Evolutionary conservation across 2,113 vertebrate species (phyloP).

Genomic region (Triplophysa tibetana): DNA sequence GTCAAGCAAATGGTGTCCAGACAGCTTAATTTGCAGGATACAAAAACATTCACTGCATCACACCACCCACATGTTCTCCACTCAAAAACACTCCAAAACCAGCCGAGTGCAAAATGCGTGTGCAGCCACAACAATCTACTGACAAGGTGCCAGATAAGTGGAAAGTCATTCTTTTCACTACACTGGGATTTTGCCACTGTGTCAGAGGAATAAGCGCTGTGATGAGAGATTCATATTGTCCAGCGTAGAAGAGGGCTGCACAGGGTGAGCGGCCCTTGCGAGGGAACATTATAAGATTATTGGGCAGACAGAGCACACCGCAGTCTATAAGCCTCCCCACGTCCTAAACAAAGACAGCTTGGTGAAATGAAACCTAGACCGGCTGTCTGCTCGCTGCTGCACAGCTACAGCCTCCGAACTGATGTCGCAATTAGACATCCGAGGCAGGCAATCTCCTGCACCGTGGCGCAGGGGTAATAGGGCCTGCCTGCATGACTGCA

Average conservation of each 20-base stretch:
- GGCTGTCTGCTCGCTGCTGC: constrained; percentile 43
- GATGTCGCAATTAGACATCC: constrained; percentile 56
- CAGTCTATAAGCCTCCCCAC: constrained; percentile 50
- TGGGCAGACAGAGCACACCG: constrained; percentile 59
- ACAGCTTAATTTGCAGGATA: background rate
- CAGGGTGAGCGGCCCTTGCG: constrained; percentile 55
- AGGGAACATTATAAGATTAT: constrained; percentile 57
- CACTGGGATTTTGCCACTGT: constrained; percentile 65
- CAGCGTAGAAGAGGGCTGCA: constrained; percentile 55
- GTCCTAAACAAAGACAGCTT: constrained; percentile 56
- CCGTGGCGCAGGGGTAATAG: constrained; percentile 66
- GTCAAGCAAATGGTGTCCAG: too few species aligned
- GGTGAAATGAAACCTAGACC: constrained; percentile 59
- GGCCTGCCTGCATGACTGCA: constrained; percentile 77
- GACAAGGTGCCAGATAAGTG: constrained; percentile 66
- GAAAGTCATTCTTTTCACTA: constrained; percentile 65
- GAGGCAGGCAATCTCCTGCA: constrained; percentile 78
- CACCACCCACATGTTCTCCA: constrained; percentile 2
- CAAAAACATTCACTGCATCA: constrained; percentile 3
- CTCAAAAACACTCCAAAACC: constrained; percentile 28
- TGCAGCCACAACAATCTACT: constrained; percentile 58
- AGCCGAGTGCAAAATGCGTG: constrained; percentile 50
- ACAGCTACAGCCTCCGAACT: constrained; percentile 66
- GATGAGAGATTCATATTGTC: constrained; percentile 68
- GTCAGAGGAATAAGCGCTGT: constrained; percentile 67